These are phyloP conservation scores for Eupithecia tripunctaria DNA, from an alignment of 2,888 invertebrate genomes.

Conservation along the genomic window DNA sequence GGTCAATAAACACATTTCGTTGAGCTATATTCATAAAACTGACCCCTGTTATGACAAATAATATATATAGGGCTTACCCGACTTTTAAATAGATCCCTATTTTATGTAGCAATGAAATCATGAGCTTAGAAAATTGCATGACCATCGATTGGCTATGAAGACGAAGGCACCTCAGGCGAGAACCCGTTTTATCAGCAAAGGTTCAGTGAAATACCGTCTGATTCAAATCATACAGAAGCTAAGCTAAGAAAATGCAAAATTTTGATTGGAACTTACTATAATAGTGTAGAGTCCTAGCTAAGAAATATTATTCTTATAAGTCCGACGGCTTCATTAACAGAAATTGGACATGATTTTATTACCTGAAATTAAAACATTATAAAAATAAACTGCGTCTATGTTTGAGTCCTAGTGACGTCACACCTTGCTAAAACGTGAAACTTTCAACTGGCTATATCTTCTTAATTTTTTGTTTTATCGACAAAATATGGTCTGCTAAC, in stretches of 20 bases:
- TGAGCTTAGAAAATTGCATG: constrained; percentile 35
- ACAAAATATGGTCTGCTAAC: too few species aligned
- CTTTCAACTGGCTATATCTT: too few species aligned
- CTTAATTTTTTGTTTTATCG: too few species aligned
- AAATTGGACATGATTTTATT: too few species aligned
- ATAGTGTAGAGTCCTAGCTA: too few species aligned
- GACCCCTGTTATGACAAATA: not conserved
- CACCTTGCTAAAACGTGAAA: too few species aligned
- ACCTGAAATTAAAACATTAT: too few species aligned
- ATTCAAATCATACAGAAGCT: not conserved
- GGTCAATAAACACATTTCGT: not conserved
- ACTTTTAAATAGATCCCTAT: constrained; percentile 17
- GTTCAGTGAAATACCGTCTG: not conserved
- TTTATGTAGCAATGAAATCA: constrained; percentile 33
- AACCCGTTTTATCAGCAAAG: constrained; percentile 20
- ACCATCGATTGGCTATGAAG: constrained; percentile 34
- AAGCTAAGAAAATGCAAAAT: not conserved
- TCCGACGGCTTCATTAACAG: too few species aligned
- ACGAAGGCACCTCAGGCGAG: constrained; percentile 19
- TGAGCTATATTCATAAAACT: not conserved
- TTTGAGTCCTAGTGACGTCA: too few species aligned
- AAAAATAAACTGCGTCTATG: too few species aligned
- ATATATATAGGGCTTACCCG: constrained; percentile 1
- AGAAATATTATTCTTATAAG: too few species aligned
- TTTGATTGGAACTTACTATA: not conserved